Conservation (phyloP, 2,888 invertebrate species). For the Papilio elwesi region DNA sequence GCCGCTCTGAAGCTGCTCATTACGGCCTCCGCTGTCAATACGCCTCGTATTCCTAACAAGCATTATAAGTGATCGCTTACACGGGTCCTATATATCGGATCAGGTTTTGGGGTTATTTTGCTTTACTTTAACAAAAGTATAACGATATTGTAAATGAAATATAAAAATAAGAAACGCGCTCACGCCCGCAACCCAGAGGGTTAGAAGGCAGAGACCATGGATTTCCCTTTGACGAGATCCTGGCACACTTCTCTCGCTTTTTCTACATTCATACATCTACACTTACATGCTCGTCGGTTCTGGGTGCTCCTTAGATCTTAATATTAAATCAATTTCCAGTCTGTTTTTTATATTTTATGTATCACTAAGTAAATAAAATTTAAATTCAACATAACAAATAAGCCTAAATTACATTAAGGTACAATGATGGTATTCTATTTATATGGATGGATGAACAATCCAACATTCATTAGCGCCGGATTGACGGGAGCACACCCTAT, state of each 20-base stretch:
- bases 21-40: conserved; percentile 47
- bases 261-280: too few relatives aligned
- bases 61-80: conserved; percentile 48
- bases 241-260: too few relatives aligned
- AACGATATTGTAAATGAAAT: too few relatives aligned
- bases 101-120: conserved; percentile 42
- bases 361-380: too few relatives aligned
- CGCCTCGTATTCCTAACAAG: conserved; percentile 47
- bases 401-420: conserved; percentile 22
- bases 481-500: conserved; percentile 55
- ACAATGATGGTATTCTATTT: conserved; percentile 8
- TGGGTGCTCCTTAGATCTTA: too few relatives aligned
- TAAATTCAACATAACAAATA: neutral
- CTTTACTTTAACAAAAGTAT: neutral
- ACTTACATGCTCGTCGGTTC: too few relatives aligned
- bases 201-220: conserved; percentile 34
- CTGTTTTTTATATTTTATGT: too few relatives aligned
- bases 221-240: too few relatives aligned
- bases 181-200: too few relatives aligned
- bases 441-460: conserved; percentile 34
- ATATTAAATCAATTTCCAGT: too few relatives aligned
- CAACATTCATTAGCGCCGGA: conserved; percentile 63
- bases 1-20: conserved; percentile 45
- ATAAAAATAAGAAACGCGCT: too few relatives aligned
- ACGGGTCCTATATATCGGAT: conserved; percentile 48